Percentiles rank a stretch among this genome's conserved stretches.
Evolutionary conservation across 2,113 vertebrate species (phyloP).

Genomic region (Bufo bufo): DNA sequence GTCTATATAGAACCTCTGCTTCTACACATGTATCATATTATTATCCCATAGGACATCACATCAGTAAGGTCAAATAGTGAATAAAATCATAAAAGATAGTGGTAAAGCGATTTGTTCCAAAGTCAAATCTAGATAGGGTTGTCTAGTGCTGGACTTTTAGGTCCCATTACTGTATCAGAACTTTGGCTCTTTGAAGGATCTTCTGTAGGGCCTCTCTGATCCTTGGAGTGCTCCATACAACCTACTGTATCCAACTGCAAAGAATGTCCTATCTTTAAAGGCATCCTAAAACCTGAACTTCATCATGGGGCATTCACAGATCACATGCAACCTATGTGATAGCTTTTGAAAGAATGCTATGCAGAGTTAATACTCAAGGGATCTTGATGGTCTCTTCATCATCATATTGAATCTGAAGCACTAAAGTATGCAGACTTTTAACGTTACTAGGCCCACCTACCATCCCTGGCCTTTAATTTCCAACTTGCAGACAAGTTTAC

Average conservation of each 20-base stretch:
- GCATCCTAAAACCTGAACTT: background rate
- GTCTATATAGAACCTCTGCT: too few species aligned
- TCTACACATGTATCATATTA: too few species aligned
- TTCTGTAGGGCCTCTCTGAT: background rate
- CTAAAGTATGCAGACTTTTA: background rate
- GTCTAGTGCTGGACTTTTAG: background rate
- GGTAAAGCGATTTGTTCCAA: background rate
- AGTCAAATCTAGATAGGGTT: background rate
- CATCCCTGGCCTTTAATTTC: background rate
- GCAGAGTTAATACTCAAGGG: too few species aligned
- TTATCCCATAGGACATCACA: too few species aligned
- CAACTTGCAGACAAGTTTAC: background rate
- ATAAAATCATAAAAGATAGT: background rate
- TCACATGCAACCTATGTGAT: background rate
- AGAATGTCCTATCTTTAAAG: background rate
- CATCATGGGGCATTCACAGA: background rate
- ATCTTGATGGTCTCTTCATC: background rate
- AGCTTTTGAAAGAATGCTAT: background rate
- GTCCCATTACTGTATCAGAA: background rate
- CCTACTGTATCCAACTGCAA: background rate
- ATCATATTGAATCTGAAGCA: background rate
- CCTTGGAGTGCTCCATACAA: background rate
- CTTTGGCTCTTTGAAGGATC: too few species aligned
- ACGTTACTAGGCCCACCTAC: background rate
- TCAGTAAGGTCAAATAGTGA: background rate